Evolutionary conservation across 1,140 invertebrate genomes (phyloP).

Genomic region (Cyclargus thomasi): DNA sequence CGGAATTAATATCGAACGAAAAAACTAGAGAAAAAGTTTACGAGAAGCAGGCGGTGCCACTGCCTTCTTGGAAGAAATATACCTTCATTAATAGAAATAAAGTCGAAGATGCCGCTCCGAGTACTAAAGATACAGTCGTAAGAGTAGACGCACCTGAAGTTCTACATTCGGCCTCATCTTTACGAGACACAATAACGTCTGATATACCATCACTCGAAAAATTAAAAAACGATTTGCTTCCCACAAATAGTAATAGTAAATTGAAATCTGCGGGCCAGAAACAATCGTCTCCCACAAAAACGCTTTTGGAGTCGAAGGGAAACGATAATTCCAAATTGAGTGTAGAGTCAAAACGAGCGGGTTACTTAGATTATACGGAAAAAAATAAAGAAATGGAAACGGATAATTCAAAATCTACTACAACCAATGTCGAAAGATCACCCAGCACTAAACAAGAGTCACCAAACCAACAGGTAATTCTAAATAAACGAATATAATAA

Average conservation of each 20-base stretch:
- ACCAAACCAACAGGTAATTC: slow-evolving; percentile 49
- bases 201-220: slow-evolving; percentile 44
- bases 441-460: slow-evolving; percentile 27
- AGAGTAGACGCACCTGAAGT: slow-evolving; percentile 30
- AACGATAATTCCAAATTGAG: slow-evolving; percentile 25
- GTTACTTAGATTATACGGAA: slow-evolving; percentile 48
- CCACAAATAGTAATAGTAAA: slow-evolving; percentile 17
- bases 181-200: slow-evolving; percentile 38
- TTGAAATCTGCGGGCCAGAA: not conserved
- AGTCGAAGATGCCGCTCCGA: not conserved
- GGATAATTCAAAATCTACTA: slow-evolving; percentile 22
- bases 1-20: slow-evolving; percentile 9
- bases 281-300: not conserved
- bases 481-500: not conserved
- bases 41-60: not conserved
- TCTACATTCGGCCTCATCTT: slow-evolving; percentile 25
- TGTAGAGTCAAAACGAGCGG: slow-evolving; percentile 51
- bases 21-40: slow-evolving; percentile 2
- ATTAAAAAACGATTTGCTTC: slow-evolving; percentile 39
- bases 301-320: not conserved
- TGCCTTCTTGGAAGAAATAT: slow-evolving; percentile 47
- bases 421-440: not conserved
- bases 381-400: slow-evolving; percentile 27
- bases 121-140: slow-evolving; percentile 20
- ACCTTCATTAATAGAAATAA: slow-evolving; percentile 47